Evolutionary conservation across 2,797 vertebrate genomes (phyloP), one percentile per base, ranked within the genome.

Genomic region (Myotis daubentonii): DNA sequence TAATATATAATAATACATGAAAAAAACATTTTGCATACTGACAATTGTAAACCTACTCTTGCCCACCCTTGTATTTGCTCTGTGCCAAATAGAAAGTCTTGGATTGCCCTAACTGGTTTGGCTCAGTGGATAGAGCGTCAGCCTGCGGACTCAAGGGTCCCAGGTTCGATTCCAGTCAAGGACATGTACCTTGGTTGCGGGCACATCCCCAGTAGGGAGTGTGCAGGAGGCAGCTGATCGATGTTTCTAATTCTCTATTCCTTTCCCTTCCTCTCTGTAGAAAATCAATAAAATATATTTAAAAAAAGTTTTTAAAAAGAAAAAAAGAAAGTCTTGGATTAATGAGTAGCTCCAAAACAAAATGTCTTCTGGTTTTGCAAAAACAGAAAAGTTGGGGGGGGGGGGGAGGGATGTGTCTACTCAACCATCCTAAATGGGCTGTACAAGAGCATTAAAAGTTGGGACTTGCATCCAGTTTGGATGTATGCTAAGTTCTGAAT

Each of bases 21-120:
- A 38, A 25, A 38, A 41, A 6, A 0, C 7, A 23, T 13, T 53
- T 78, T 22, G 0, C 33, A 22, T 55, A 36, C n/a, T 23, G 11
- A 12, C 30, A 76, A 51, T 10, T 33, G 11, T 76, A 76, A 76
- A 53, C 30, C 19, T 53, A 53, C n/a, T 76, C 33, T 78, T 55
- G 6, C 49, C 13, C 20, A 55, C n/a, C n/a, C 49, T 9, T 78
- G 47, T 53, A 20, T 72, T 92, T 78, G 4, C 1, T 53, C 23
- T 87, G 38, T 82, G n/a, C 20, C 11, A 75, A 74, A 62, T 81
- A 80, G 19, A 53, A 78, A 91, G 5, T 49, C 11, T 20, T 92
- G 8, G 20, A 44, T 80, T 57, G 44, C 44, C 44, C 44, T 11
- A 44, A 44, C 44, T 44, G 44, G 44, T 44, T 44, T 44, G 44